These are phyloP conservation scores for Elgaria multicarinata DNA, from an alignment of 2,113 vertebrate species.

Conservation along the genomic window DNA sequence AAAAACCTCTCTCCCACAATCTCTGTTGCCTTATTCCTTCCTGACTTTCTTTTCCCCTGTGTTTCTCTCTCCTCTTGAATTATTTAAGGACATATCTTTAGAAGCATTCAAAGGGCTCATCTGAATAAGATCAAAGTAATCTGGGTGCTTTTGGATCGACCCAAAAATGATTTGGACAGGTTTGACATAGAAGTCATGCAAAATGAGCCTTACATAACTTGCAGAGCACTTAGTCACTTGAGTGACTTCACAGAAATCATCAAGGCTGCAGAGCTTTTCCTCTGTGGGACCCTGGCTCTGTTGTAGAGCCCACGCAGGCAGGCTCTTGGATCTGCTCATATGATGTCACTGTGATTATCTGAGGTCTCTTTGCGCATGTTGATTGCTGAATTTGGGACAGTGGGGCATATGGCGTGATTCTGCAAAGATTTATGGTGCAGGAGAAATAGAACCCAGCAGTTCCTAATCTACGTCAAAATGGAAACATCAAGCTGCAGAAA, in stretches of 20 bases:
- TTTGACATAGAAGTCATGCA: not conserved
- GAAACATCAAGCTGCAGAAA: conserved; percentile 1
- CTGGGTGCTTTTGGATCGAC: not conserved
- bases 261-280: not conserved
- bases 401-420: not conserved
- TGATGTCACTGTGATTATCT: not conserved
- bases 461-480: conserved; percentile 13
- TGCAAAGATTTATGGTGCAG: not conserved
- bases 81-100: conserved; percentile 20
- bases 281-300: not conserved
- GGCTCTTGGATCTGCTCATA: rapidly evolving
- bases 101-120: conserved; percentile 5
- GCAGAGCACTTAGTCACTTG: not conserved
- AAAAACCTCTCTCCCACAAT: not conserved
- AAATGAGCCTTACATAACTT: not conserved
- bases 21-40: not conserved
- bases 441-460: not conserved
- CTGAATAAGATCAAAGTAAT: conserved; percentile 31
- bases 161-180: conserved; percentile 11
- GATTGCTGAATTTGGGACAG: conserved; percentile 6
- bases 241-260: not conserved
- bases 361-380: not conserved
- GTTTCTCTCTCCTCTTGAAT: not conserved
- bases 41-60: not conserved
- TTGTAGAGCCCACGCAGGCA: not conserved